phyloP scores from a whole-genome alignment of 2,797 vertebrate species.

The Phalloptychus januarius region DNA sequence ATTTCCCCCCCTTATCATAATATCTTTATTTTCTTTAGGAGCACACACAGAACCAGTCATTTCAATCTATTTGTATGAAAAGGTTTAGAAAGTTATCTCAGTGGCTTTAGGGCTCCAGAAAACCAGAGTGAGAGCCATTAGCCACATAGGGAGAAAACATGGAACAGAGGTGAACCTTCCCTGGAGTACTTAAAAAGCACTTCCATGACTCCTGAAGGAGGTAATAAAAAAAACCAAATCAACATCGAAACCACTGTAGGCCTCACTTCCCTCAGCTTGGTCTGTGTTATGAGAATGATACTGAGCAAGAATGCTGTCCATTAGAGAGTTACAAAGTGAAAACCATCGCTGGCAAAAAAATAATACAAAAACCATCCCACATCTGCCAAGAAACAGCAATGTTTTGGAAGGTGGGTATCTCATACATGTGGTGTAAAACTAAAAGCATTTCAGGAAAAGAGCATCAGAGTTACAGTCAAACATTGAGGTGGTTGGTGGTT shows the following conservation, averaged over 20 bases:
- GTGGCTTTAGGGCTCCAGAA: neutral
- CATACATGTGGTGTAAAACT: neutral
- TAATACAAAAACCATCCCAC: neutral
- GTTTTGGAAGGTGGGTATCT: neutral
- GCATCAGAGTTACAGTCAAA: neutral
- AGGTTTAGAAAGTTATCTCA: neutral
- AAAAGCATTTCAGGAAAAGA: neutral
- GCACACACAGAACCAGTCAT: slow-evolving; percentile 13
- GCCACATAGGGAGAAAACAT: neutral
- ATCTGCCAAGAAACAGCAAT: neutral
- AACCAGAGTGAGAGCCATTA: neutral
- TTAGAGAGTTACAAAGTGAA: neutral
- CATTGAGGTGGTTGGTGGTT: neutral
- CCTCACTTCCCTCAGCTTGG: neutral
- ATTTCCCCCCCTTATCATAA: neutral
- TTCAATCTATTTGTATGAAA: slow-evolving; percentile 5
- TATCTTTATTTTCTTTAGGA: slow-evolving; percentile 8
- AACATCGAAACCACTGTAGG: neutral
- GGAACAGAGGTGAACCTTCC: neutral
- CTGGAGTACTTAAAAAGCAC: neutral
- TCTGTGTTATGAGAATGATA: neutral
- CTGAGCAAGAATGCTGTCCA: neutral
- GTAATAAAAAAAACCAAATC: neutral
- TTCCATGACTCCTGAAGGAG: neutral
- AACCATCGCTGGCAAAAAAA: neutral